Base-by-base conservation (phyloP, 2,113 vertebrate genomes). In the Polypterus bichir region DNA sequence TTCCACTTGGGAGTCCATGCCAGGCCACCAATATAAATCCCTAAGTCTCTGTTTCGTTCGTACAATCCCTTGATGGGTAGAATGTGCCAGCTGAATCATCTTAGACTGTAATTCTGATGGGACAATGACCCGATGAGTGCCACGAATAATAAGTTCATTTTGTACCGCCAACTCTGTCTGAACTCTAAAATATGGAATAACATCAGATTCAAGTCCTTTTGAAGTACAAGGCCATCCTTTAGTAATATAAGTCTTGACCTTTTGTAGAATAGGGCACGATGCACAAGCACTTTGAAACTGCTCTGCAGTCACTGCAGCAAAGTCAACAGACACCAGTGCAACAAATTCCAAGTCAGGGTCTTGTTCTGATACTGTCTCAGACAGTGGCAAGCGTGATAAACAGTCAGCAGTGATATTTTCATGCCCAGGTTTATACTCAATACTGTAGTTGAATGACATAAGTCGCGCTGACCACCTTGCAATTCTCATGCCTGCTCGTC, bases 331-430 rank as follows among this genome's bases (percentile, higher is more conserved):
- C 27, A 27, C 27, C 27, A 27, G 27, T 27, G 27, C 27, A 27
- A 27, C 27, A 27, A 27, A 27, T 5, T 44, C 9, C 7, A 51
- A 44, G 27, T 46, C 9, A 5, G 6, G 49, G 47, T 64, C 57
- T 60, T 6, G 45, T 3, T 54, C 9, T 10, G 49, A 44, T 27
- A 7, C 45, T 48, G 27, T 44, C 10, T 3, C 10, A 44, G 49
- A 10, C 47, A 11, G 51, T 6, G 10, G 49, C 46, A 52, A 44
- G 6, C 3, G 5, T 27, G 58, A 60, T 27, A 27, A 27, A 27
- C 46, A 49, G 44, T 56, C 59, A 47, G 27, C 58, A 47, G 59
- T 60, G 44, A 55, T 3, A 56, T 65, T 61, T 65, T 49, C 46
- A n/a, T 5, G 52, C 52, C 7, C 7, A 54, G 45, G 49, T 27